Base-by-base conservation (phyloP, 2,797 vertebrate species). In the Rhynchonycteris naso region DNA sequence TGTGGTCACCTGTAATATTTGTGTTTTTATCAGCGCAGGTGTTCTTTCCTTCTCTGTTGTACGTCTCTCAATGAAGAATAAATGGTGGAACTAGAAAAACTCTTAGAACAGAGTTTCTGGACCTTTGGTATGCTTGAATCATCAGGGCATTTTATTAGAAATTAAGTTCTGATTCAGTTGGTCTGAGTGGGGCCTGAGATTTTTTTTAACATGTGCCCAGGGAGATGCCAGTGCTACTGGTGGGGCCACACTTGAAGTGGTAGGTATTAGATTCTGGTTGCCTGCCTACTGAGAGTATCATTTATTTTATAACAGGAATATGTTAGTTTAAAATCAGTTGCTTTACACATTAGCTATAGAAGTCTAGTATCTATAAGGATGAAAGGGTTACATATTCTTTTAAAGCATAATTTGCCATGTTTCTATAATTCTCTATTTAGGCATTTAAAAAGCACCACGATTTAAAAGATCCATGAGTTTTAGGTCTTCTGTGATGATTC, bases 271-370 rank as follows among this genome's bases (percentile, higher is more conserved):
- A 86, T 47, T 68, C 30, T 63, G 50, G 22, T 69, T 95, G 4
- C 59, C 22, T 82, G 26, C 33, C 90, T 79, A 75, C n/a, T 35
- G 19, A 74, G 52, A 58, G 30, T 66, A 9, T 30, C 47, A 87
- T 95, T 96, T 84, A 47, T 90, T 88, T 88, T 94, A 68, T 47
- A 79, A 74, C 21, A 94, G 52, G 16, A 84, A 58, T 85, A 38
- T 88, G 84, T 78, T 12, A 33, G 19, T 80, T 96, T 92, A 72
- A 96, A 96, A 52, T 50, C 26, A 88, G 15, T 87, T 95, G 78
- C 22, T 94, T 93, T 15, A 83, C n/a, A 78, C 15, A 50, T 92
- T 91, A 63, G 18, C 66, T 92, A 1, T 65, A 56, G 56, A 50
- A 86, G 26, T 61, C 19, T 38, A 94, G 2, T 81, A 88, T 63